phyloP scores from a whole-genome alignment of 2,888 invertebrate genomes.

The Caenorhabditis sp. region DNA sequence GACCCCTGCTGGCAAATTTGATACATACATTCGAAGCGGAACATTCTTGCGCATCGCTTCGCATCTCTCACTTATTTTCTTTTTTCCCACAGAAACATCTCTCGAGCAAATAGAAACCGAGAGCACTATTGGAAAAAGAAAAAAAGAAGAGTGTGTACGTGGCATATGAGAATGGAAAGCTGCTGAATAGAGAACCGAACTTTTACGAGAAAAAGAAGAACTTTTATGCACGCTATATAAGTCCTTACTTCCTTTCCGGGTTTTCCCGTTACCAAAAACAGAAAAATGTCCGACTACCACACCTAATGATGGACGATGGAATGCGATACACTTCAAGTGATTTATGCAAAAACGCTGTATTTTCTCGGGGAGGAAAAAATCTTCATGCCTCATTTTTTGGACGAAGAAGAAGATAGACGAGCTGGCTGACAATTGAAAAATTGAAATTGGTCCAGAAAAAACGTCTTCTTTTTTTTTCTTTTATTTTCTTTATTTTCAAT shows the following conservation, averaged over 20 bases:
- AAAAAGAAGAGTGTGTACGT: conserved; percentile 2
- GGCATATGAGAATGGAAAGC: conserved; percentile 27
- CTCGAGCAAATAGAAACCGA: conserved; percentile 58
- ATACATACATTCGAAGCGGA: conserved; percentile 52
- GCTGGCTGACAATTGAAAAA: neutral
- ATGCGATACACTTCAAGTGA: conserved; percentile 45
- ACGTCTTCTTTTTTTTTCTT: neutral
- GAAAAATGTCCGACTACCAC: conserved; percentile 8
- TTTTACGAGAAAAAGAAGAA: conserved; percentile 21
- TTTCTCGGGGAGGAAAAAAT: neutral
- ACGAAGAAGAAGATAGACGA: neutral
- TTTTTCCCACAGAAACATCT: conserved; percentile 47
- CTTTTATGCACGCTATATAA: conserved; percentile 17
- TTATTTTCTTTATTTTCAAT: conserved; percentile 15
- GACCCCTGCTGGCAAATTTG: conserved; percentile 61
- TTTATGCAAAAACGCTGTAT: conserved; percentile 45
- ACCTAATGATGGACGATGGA: conserved; percentile 32
- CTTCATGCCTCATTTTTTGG: conserved; percentile 14
- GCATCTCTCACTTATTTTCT: conserved; percentile 29
- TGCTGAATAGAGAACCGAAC: too few relatives aligned
- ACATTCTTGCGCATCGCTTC: conserved; percentile 54
- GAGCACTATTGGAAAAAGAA: conserved; percentile 39
- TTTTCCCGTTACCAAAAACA: neutral
- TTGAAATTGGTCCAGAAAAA: neutral
- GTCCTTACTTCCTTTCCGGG: conserved; percentile 6